Percentiles rank a stretch among this genome's conserved stretches.
These are phyloP conservation scores for Microplitis demolitor DNA, from an alignment of 1,140 invertebrate species.

Conservation along the genomic window DNA sequence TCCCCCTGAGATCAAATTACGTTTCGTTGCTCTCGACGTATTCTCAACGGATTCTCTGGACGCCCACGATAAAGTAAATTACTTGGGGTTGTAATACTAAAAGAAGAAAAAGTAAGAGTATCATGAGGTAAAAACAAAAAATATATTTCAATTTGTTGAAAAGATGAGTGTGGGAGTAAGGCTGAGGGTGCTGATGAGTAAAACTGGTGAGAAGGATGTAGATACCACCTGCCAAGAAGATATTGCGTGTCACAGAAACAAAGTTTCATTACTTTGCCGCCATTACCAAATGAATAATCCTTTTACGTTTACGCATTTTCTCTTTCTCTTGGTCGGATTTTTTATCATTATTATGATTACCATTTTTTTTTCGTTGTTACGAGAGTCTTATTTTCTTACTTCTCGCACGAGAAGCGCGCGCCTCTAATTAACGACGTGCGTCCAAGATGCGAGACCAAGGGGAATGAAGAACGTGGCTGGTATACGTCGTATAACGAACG, in stretches of 20 bases:
- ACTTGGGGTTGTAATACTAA: no score
- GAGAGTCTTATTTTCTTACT: background rate
- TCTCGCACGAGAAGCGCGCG: slow-evolving; percentile 31
- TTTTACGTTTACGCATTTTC: no score
- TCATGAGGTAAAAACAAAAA: no score
- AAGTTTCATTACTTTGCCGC: no score
- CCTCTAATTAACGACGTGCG: slow-evolving; percentile 47
- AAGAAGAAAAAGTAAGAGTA: no score
- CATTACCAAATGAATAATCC: no score
- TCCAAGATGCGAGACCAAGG: slow-evolving; percentile 3
- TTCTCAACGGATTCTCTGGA: slow-evolving; percentile 22
- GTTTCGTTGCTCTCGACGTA: background rate
- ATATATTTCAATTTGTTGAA: background rate
- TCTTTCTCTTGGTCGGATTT: no score
- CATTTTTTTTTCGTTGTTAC: background rate
- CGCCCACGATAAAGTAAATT: background rate
- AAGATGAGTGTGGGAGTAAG: background rate
- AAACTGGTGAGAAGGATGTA: no score
- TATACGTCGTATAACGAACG: slow-evolving; percentile 29
- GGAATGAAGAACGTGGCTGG: background rate
- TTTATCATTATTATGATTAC: background rate
- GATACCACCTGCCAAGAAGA: no score
- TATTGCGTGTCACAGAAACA: no score
- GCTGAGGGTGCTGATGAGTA: slow-evolving; percentile 9
- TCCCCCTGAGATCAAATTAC: background rate